Conservation (phyloP, 2,888 invertebrate species). For the Cheilosia soror region DNA sequence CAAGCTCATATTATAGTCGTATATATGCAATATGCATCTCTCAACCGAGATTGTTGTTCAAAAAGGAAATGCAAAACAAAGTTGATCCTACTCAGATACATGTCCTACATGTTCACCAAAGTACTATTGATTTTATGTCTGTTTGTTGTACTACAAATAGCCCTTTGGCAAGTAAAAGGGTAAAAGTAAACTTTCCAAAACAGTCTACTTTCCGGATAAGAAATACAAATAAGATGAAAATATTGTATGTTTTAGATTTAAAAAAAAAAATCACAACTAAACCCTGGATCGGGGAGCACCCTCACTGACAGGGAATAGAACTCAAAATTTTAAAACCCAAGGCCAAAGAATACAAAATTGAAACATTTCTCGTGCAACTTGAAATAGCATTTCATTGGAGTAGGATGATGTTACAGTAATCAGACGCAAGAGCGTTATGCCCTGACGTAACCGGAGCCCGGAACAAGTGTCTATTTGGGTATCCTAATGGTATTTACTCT, state of each 20-base stretch:
- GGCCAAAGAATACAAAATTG: slow-evolving; percentile 40
- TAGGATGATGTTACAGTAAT: slow-evolving; percentile 14
- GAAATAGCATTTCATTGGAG: slow-evolving; percentile 26
- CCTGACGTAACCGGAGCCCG: slow-evolving; percentile 23
- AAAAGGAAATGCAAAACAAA: slow-evolving; percentile 36
- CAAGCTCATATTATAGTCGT: slow-evolving; percentile 14
- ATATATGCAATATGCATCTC: slow-evolving; percentile 21
- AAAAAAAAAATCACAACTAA: background rate
- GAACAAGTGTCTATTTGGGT: slow-evolving; percentile 58
- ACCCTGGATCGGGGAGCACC: background rate
- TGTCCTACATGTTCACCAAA: background rate
- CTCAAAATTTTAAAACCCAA: slow-evolving; percentile 36
- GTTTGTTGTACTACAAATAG: slow-evolving; percentile 33
- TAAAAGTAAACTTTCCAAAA: slow-evolving; percentile 39
- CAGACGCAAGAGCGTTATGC: slow-evolving; percentile 30
- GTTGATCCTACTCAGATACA: slow-evolving; percentile 21
- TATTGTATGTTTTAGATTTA: slow-evolving; percentile 3
- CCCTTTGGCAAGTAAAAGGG: slow-evolving; percentile 33
- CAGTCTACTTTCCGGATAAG: slow-evolving; percentile 40
- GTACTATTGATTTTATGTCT: slow-evolving; percentile 40
- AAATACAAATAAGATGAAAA: slow-evolving; percentile 40
- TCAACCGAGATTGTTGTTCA: slow-evolving; percentile 24
- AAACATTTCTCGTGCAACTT: slow-evolving; percentile 48
- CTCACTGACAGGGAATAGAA: slow-evolving; percentile 1
- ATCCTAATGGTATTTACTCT: slow-evolving; percentile 62